Conservation (phyloP, 2,113 vertebrate species). For the Chiloscyllium plagiosum region DNA sequence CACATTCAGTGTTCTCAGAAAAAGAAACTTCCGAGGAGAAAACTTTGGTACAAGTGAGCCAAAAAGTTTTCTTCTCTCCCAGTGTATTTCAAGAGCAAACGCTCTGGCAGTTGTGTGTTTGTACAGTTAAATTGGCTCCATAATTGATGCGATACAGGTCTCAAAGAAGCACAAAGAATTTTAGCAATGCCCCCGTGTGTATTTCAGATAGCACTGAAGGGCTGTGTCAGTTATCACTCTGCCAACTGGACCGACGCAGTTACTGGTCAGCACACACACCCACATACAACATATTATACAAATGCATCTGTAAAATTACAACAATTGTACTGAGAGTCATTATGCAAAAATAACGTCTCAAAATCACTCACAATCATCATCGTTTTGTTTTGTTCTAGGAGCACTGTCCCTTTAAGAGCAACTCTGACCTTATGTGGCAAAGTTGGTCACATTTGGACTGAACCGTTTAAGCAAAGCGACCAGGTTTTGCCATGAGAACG, state of each 20-base stretch:
- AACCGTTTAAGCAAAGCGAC: no score
- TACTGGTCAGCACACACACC: no score
- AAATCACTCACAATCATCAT: background rate
- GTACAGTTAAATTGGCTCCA: background rate
- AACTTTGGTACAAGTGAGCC: background rate
- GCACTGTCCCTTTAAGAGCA: background rate
- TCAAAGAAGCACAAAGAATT: background rate
- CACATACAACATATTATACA: background rate
- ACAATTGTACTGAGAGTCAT: background rate
- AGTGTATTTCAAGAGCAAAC: background rate
- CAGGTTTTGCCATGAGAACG: background rate
- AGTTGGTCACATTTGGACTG: background rate
- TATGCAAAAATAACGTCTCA: background rate
- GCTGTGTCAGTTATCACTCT: background rate
- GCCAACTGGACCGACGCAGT: background rate
- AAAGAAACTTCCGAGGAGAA: background rate
- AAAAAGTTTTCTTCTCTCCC: background rate
- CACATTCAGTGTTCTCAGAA: background rate
- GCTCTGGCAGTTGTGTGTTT: background rate
- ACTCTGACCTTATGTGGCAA: background rate
- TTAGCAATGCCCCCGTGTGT: background rate
- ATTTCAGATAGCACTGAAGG: background rate
- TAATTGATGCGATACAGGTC: background rate
- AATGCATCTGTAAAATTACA: background rate
- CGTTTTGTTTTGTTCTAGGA: background rate